Evolutionary conservation across 2,113 vertebrate species (phyloP).

Genomic region (Artemisiospiza belli): DNA sequence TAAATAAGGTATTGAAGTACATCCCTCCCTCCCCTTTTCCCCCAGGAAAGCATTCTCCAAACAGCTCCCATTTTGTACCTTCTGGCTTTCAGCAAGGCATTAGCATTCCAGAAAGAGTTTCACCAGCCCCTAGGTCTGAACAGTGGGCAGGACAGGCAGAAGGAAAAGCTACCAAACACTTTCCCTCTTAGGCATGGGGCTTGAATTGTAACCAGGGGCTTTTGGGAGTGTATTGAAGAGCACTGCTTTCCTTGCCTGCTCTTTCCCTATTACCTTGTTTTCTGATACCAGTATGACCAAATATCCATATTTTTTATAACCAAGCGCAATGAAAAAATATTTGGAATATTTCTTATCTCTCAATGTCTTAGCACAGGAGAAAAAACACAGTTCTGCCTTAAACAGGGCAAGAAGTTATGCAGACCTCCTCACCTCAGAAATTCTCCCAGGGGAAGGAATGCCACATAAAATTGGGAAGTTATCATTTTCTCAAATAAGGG

Average conservation of each 20-base stretch:
- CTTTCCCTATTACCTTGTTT: neutral
- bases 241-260: neutral
- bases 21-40: neutral
- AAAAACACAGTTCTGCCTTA: neutral
- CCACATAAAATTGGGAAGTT: neutral
- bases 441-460: neutral
- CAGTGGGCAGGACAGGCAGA: neutral
- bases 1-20: neutral
- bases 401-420: neutral
- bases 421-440: neutral
- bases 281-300: fast-evolving
- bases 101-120: neutral
- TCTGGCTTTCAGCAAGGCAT: neutral
- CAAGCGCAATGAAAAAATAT: neutral
- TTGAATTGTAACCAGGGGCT: neutral
- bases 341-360: neutral
- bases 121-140: neutral
- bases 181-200: neutral
- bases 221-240: neutral
- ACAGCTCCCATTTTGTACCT: neutral
- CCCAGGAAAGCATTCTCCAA: neutral
- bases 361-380: neutral
- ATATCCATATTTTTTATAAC: neutral
- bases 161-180: neutral
- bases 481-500: neutral